phyloP scores from a whole-genome alignment of 2,888 invertebrate genomes.

The Diarsia mendica region DNA sequence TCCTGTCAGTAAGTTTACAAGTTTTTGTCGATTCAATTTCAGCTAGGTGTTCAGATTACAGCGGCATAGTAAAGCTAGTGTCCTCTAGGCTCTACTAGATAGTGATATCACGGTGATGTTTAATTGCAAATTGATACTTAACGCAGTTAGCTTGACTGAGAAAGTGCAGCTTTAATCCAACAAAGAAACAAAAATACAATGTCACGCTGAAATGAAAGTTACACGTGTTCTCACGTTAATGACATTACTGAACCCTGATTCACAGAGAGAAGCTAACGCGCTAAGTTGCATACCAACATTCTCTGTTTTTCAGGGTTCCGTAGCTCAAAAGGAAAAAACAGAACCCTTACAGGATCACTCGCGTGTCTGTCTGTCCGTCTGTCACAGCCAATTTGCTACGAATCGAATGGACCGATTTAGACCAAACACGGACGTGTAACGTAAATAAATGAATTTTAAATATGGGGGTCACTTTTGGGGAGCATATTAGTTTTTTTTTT shows the following conservation, averaged over 20 bases:
- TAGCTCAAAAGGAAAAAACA: too few species aligned
- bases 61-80: neutral
- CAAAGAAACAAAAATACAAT: neutral
- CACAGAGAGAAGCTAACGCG: neutral
- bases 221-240: slow-evolving; percentile 5
- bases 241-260: slow-evolving; percentile 12
- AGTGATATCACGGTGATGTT: neutral
- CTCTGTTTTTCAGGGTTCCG: neutral
- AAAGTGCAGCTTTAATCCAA: slow-evolving; percentile 15
- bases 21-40: neutral
- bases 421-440: too few species aligned
- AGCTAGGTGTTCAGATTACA: neutral
- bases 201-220: slow-evolving; percentile 14
- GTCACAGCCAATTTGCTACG: too few species aligned
- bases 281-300: slow-evolving; percentile 1
- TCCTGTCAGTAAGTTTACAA: neutral
- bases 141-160: neutral
- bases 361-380: too few species aligned
- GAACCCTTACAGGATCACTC: too few species aligned
- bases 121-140: slow-evolving; percentile 1
- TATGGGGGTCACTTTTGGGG: too few species aligned
- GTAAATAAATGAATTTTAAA: too few species aligned
- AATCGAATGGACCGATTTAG: too few species aligned
- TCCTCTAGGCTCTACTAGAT: neutral
- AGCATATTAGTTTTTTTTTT: too few species aligned